Evolutionary conservation across 2,797 vertebrate species (phyloP), one percentile per base, ranked within the genome.

Genomic region (Petrocephalus sullivani): DNA sequence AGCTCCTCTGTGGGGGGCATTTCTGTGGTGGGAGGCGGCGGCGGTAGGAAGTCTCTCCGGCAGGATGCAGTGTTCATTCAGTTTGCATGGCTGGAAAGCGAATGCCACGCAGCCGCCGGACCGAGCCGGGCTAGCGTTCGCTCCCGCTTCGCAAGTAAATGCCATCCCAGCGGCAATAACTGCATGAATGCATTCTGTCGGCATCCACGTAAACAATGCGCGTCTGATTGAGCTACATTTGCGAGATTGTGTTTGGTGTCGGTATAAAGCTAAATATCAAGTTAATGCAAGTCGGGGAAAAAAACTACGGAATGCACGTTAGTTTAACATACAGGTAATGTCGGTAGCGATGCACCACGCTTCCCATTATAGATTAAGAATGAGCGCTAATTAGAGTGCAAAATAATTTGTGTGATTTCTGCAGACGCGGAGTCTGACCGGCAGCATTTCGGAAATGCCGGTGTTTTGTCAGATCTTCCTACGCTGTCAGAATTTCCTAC

Each of bases 1-100:
- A 91, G 89, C 87, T 89, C 86, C 86, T 87, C 84, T 87, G 84
- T 46, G 86, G 54, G 85, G 56, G 9, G 23, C 4, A 9, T 78
- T 57, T 78, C 57, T 78, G 87, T 46, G 16, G n/a, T 37, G 3
- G 21, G 56, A 60, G 57, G 56, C 10, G 75, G 56, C 87, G 41
- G 19, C 33, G 19, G 78, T 53, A 88, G 41, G 21, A 23, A 53
- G 23, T 37, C 82, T 88, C 16, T 54, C 57, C 3, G 28, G 56
- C 41, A 85, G 81, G 84, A 88, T 33, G n/a, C 58, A 67, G 81
- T 84, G 78, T 61, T 88, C 58, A 84, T 84, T 88, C 78, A 64
- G 81, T 88, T 85, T 85, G 57, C 87, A 85, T 60, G 46, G 2
- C 16, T 81, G n/a, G 21, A 49, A 61, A 12, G n/a, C 23, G 6